Evolutionary conservation across 2,113 vertebrate species (phyloP).

Genomic region (Hemichromis elongatus): DNA sequence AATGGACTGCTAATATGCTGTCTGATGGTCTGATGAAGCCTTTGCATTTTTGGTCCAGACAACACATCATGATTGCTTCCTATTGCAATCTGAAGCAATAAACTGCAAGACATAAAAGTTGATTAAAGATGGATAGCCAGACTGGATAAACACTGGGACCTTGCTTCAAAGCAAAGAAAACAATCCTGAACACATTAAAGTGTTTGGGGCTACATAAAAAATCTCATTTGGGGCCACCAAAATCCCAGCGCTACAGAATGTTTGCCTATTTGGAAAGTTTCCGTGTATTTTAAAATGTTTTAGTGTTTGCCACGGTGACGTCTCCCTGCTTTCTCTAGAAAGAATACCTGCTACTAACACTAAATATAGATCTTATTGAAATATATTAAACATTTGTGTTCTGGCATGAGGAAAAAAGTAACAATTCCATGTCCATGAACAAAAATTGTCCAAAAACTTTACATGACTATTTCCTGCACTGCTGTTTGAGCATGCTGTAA

Average conservation of each 20-base stretch:
- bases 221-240: fast-evolving
- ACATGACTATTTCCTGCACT: not conserved
- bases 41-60: not conserved
- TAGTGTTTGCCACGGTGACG: not conserved
- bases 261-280: not conserved
- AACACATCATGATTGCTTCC: not conserved
- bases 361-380: fast-evolving
- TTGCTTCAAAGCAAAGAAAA: not conserved
- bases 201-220: fast-evolving
- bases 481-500: fast-evolving
- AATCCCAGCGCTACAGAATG: not conserved
- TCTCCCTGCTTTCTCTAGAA: not conserved
- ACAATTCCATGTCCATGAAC: not conserved
- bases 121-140: not conserved
- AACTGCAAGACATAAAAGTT: not conserved
- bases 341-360: fast-evolving
- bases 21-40: fast-evolving
- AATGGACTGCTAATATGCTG: not conserved
- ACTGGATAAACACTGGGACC: fast-evolving
- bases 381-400: not conserved
- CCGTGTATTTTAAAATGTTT: not conserved
- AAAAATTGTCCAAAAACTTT: fast-evolving
- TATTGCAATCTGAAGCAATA: not conserved
- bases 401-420: not conserved
- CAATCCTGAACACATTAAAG: not conserved